Percentiles rank a stretch among this genome's conserved stretches.
Evolutionary conservation across 2,113 vertebrate genomes (phyloP).

Genomic region (Nothocercus nigrocapillus): DNA sequence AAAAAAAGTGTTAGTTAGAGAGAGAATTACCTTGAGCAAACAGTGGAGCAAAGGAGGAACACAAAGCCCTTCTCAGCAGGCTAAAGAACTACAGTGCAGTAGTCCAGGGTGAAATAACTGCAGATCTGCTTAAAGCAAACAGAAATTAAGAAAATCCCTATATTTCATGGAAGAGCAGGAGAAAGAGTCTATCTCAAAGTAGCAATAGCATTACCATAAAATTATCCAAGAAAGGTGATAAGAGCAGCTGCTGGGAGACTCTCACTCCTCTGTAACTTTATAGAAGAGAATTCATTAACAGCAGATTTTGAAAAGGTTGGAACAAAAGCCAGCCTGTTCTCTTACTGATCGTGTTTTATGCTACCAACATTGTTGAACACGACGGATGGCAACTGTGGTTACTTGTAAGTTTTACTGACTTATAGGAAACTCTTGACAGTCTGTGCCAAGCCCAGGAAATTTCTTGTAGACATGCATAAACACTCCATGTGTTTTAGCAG

Average conservation of each 20-base stretch:
- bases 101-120: background rate
- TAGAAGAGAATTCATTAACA: background rate
- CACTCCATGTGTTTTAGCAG: background rate
- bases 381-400: background rate
- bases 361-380: background rate
- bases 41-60: background rate
- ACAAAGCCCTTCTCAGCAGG: background rate
- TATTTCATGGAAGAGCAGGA: background rate
- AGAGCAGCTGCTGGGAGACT: background rate
- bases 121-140: background rate
- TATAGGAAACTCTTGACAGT: background rate
- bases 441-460: background rate
- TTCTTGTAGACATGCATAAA: background rate
- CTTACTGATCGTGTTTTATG: background rate
- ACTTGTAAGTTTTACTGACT: background rate
- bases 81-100: background rate
- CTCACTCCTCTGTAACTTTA: background rate
- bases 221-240: background rate
- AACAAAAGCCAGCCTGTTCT: background rate
- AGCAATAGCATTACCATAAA: background rate
- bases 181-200: background rate
- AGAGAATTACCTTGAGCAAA: background rate
- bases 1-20: background rate
- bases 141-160: background rate
- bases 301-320: background rate